Percentiles rank a stretch among this genome's conserved stretches.
These are phyloP conservation scores for Campylomormyrus tamandua DNA, from an alignment of 2,113 vertebrate species.

Conservation along the genomic window DNA sequence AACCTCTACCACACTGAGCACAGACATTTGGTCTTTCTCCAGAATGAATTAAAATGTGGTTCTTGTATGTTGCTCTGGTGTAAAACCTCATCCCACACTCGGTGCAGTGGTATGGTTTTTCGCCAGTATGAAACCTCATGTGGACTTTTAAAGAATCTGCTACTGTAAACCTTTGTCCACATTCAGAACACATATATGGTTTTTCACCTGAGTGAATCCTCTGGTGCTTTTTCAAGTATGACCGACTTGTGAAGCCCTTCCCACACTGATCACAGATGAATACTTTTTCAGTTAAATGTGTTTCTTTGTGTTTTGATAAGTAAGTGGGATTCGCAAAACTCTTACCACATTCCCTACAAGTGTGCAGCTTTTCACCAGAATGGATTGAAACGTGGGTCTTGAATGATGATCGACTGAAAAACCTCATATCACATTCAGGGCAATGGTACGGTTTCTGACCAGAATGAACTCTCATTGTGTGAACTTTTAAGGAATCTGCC, in stretches of 20 bases:
- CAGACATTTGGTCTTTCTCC: slow-evolving; percentile 3
- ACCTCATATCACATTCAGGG: not conserved
- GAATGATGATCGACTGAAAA: not conserved
- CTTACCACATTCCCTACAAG: not conserved
- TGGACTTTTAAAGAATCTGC: slow-evolving; percentile 3
- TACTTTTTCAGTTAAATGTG: slow-evolving; percentile 7
- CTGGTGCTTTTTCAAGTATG: not conserved
- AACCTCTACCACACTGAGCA: not conserved
- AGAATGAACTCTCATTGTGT: not conserved
- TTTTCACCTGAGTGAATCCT: slow-evolving; percentile 1
- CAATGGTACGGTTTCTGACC: not conserved
- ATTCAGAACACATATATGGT: not conserved
- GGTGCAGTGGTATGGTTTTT: not conserved
- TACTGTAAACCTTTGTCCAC: slow-evolving; percentile 1
- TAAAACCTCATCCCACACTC: slow-evolving; percentile 8
- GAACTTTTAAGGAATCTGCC: not conserved
- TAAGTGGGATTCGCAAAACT: not conserved
- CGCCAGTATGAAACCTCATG: slow-evolving; percentile 6
- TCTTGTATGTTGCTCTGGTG: not conserved
- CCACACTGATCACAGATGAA: not conserved
- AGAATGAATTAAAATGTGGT: slow-evolving; percentile 7
- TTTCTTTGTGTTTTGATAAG: slow-evolving; percentile 11
- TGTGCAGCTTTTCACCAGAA: not conserved
- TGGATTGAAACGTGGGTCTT: not conserved
- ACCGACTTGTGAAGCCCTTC: not conserved